These are phyloP conservation scores for Petroica traversi DNA, from an alignment of 2,113 vertebrate species.

Conservation along the genomic window DNA sequence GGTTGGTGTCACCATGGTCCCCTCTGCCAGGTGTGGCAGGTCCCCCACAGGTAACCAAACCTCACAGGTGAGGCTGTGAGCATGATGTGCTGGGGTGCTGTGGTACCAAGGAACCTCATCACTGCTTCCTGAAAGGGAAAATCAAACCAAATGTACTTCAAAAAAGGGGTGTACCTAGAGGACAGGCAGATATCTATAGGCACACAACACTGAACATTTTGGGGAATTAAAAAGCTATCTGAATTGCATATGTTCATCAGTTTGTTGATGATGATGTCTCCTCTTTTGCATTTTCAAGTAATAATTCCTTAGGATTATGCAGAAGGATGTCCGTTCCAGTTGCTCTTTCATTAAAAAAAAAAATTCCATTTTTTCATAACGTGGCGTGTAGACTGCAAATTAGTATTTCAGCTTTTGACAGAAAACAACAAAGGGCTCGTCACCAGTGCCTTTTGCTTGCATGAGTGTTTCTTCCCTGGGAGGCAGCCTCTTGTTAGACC, in stretches of 20 bases:
- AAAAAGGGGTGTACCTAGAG: background rate
- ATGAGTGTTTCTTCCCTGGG: background rate
- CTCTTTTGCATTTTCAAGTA: background rate
- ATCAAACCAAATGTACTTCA: background rate
- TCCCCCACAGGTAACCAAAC: background rate
- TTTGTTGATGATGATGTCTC: background rate
- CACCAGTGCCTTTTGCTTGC: background rate
- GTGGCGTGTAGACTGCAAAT: background rate
- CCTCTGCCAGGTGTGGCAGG: background rate
- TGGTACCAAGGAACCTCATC: background rate
- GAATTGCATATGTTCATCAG: no score
- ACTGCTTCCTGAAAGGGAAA: background rate
- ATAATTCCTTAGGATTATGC: background rate
- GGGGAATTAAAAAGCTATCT: background rate
- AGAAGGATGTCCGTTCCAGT: background rate
- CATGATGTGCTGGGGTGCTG: background rate
- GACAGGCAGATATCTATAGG: background rate
- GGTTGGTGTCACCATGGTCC: background rate
- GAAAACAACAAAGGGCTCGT: background rate
- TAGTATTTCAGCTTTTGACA: background rate
- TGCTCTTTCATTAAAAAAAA: background rate
- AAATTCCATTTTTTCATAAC: background rate
- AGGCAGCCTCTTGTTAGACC: background rate
- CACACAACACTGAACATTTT: background rate
- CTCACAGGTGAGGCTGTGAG: background rate